Base-by-base conservation (phyloP, 2,888 invertebrate species). In the Andrena dorsata region DNA sequence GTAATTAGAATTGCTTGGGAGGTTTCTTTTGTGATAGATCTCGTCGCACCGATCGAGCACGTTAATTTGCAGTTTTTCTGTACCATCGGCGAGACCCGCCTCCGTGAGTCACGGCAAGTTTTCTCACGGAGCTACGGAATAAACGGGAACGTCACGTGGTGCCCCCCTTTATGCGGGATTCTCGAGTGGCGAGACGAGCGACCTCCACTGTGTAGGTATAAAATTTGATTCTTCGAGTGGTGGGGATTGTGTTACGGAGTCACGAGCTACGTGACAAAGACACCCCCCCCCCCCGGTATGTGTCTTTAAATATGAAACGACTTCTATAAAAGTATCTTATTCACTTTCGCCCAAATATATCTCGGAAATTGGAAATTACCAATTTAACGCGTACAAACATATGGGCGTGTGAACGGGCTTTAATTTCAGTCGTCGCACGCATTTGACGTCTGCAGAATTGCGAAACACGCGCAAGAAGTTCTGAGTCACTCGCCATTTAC, bases 201-300 rank as follows among this genome's bases (percentile, higher is more conserved):
- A 71, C 65, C 71, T 71, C 28, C 53, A 60, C 23, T 51, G 60
- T 60, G 49, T 51, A 28, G n/a, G 76, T 81, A 71, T 61, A 81
- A 82, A 75, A 76, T 82, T 82, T 82, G 71, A 81, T 71, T 82
- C 71, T 63, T 81, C 65, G 6, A 71, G 63, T 53, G 47, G 16
- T n/a, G 4, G 4, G 7, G 63, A 76, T 82, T 68, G 66, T 61
- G 61, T 81, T 81, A 41, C 75, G 0, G 41, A 82, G 61, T 81
- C 63, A 49, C 64, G 28, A 64, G 41, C 7, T 28, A 60, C 58
- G 28, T 16, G 64, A 61, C 53, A 20, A n/a, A 23, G 16, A 0
- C 56, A 23, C 49, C 20, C n/a, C n/a, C 23, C 53, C 23, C 5
- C 30, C 35, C 10, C 10, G n/a, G 0, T 10, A 7, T 41, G 47